phyloP scores from a whole-genome alignment of 2,888 invertebrate genomes.

The Germaria angustata region DNA sequence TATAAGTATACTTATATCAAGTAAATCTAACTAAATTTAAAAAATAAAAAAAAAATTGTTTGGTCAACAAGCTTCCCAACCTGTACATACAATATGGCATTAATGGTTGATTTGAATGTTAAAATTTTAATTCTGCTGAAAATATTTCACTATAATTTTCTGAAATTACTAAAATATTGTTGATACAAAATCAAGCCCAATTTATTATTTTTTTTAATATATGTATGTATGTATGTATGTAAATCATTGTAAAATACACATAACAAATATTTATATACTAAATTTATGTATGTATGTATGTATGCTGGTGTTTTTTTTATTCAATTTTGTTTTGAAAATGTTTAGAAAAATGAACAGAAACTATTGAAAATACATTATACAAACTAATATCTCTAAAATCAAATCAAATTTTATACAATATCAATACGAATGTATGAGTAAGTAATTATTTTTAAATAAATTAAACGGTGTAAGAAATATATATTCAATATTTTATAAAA shows the following conservation, averaged over 20 bases:
- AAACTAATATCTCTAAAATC: constrained; percentile 67
- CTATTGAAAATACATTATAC: constrained; percentile 58
- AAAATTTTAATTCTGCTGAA: neutral
- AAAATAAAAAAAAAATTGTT: too few relatives aligned
- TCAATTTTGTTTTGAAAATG: neutral
- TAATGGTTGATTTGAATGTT: too few relatives aligned
- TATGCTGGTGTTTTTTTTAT: constrained; percentile 6
- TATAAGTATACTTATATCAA: too few relatives aligned
- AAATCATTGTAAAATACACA: constrained; percentile 51
- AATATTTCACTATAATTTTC: constrained; percentile 8
- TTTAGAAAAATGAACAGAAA: constrained; percentile 16
- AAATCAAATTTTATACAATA: constrained; percentile 57
- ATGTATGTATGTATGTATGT: too few relatives aligned
- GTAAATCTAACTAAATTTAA: too few relatives aligned
- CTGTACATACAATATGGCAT: too few relatives aligned
- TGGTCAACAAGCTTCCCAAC: too few relatives aligned
- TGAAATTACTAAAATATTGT: constrained; percentile 15
- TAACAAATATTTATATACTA: constrained; percentile 47
- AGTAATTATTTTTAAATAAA: constrained; percentile 32
- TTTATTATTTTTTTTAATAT: constrained; percentile 3
- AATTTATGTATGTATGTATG: constrained; percentile 1
- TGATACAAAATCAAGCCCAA: constrained; percentile 47
- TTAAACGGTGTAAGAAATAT: constrained; percentile 51
- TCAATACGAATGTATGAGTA: constrained; percentile 32
- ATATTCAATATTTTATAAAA: constrained; percentile 18